These are phyloP conservation scores for Diadegma fenestrale DNA, from an alignment of 2,888 invertebrate species.

Conservation along the genomic window DNA sequence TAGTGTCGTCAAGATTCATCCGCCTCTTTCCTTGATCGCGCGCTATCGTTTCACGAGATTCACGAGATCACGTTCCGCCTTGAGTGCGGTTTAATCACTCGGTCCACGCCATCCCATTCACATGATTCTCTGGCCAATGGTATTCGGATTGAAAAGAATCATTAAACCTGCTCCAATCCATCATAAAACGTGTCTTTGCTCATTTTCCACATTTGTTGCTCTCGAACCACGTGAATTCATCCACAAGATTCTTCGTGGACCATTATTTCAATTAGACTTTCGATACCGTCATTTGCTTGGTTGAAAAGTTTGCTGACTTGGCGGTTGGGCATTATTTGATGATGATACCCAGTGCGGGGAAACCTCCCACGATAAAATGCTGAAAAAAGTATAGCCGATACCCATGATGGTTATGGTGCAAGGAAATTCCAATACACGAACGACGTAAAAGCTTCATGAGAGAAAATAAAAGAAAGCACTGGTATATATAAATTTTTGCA, in stretches of 20 bases:
- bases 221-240: no score
- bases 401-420: no score
- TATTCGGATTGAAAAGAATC: constrained; percentile 11
- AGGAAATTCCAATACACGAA: constrained; percentile 75
- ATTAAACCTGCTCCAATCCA: not conserved
- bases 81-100: not conserved
- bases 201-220: no score
- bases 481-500: constrained; percentile 45
- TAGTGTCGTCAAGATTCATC: constrained; percentile 48
- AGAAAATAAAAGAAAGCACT: constrained; percentile 59
- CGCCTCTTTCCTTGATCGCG: constrained; percentile 45
- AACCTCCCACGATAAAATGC: constrained; percentile 3
- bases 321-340: constrained; percentile 73
- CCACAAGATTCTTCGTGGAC: no score
- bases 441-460: constrained; percentile 50
- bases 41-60: constrained; percentile 35
- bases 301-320: constrained; percentile 77
- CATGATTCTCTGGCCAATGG: not conserved
- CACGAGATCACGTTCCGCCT: constrained; percentile 21
- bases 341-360: constrained; percentile 64
- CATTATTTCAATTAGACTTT: no score
- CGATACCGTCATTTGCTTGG: no score
- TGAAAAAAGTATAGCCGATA: constrained; percentile 37
- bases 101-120: not conserved
- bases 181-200: no score